Evolutionary conservation across 2,888 invertebrate genomes (phyloP), one percentile per base, ranked within the genome.

Genomic region (Listrodromus nycthemerus): DNA sequence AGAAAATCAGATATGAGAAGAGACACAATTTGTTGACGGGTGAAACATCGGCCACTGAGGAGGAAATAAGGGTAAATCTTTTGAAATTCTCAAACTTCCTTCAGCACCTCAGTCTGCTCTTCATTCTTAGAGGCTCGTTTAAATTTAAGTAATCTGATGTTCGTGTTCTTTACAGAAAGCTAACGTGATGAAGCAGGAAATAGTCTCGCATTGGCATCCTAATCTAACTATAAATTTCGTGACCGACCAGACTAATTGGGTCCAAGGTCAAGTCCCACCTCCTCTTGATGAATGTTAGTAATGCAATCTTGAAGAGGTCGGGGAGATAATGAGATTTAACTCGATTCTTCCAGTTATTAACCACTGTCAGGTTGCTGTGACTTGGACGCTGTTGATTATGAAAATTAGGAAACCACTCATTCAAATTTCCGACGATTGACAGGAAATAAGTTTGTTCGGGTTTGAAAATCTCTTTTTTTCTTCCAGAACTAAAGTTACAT

Each of bases 191-290:
- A 96, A 96, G 90, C 97, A 97, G 90, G 98, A 99, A 94, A 97
- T 99, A 80, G 95, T 99, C 0, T 99, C 99, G 1, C 99, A 99
- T 93, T 99, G 99, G 99, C 99, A 99, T 95, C 99, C 99, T 4
- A 99, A 99, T 94, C 94, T 99, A 90, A 99, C 99, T 0, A 94
- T 99, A 73, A 99, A 98, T 94, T 93, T 99, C 70, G 97, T 99
- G 1, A 97, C 97, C 71, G 99, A 99, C 94, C 98, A 99, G 93
- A 99, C 99, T 0, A 96, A 97, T 86, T 99, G 99, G 99, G 95
- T 97, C 37, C 96, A 96, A 90, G 99, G 99, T 8, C 95, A 96
- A 89, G 97, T 99, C 0, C 99, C 99, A 1, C 96, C 97, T 55
- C 99, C 99, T 2, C 94, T 99, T 37, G 98, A 99, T 94, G 98